phyloP scores from a whole-genome alignment of 2,888 invertebrate genomes.

The Schrankia costaestrigalis region DNA sequence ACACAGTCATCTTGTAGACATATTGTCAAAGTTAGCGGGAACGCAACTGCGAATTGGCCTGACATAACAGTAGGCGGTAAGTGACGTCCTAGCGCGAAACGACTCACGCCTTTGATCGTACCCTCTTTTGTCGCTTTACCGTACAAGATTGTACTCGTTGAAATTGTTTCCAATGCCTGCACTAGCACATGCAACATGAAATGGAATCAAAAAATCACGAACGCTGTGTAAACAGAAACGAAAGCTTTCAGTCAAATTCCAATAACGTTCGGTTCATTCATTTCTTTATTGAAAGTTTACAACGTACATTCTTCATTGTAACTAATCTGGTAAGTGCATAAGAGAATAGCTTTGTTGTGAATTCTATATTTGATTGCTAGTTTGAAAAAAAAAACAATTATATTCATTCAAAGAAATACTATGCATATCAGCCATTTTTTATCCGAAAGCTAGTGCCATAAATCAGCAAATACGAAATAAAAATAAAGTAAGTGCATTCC shows the following conservation, averaged over 20 bases:
- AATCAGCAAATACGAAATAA: too few species aligned
- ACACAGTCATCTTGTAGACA: slow-evolving; percentile 8
- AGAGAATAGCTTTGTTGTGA: too few species aligned
- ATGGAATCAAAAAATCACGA: slow-evolving; percentile 24
- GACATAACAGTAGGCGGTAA: slow-evolving; percentile 7
- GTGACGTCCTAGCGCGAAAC: slow-evolving; percentile 23
- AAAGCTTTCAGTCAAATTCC: slow-evolving; percentile 24
- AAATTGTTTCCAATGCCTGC: slow-evolving; percentile 28
- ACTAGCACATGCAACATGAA: slow-evolving; percentile 14
- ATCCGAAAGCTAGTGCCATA: too few species aligned
- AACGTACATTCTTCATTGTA: slow-evolving; percentile 1
- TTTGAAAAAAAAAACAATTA: too few species aligned
- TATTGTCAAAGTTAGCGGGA: slow-evolving; percentile 17
- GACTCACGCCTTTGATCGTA: slow-evolving; percentile 38
- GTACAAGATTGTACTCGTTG: slow-evolving; percentile 33
- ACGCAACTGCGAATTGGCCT: slow-evolving; percentile 6
- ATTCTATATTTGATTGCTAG: too few species aligned
- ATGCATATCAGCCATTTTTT: too few species aligned
- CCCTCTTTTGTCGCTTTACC: slow-evolving; percentile 43
- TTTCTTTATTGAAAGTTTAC: background rate
- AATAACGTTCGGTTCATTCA: slow-evolving; percentile 7
- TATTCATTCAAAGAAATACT: too few species aligned
- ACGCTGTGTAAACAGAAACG: slow-evolving; percentile 21
- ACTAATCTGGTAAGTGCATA: too few species aligned
- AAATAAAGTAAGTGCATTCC: too few species aligned